These are phyloP conservation scores for Thymelicus sylvestris DNA, from an alignment of 2,888 invertebrate species.

Conservation along the genomic window DNA sequence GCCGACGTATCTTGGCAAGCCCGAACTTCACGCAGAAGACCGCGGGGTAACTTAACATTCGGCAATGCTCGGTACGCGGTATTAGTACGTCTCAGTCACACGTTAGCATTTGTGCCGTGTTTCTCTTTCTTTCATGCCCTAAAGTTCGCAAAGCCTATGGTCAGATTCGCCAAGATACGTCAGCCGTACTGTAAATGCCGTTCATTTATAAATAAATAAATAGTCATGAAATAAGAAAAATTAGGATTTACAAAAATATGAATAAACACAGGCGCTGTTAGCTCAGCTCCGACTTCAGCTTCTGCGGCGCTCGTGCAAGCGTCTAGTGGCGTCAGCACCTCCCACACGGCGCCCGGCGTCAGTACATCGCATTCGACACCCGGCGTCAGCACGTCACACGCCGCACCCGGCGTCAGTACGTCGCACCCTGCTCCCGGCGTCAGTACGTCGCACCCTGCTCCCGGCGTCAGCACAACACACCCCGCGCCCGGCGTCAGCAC, in stretches of 20 bases:
- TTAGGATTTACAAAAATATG: not conserved
- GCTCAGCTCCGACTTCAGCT: constrained; percentile 51
- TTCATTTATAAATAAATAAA: too few relatives aligned
- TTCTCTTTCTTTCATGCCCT: too few relatives aligned
- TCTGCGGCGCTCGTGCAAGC: constrained; percentile 55
- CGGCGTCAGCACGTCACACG: constrained; percentile 57
- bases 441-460: constrained; percentile 57
- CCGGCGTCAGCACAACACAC: constrained; percentile 58
- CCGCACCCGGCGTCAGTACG: constrained; percentile 58
- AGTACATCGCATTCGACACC: constrained; percentile 48
- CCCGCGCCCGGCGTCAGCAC: constrained; percentile 49
- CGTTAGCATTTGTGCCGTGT: too few relatives aligned
- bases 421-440: constrained; percentile 49
- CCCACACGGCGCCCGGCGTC: constrained; percentile 53
- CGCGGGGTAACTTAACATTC: too few relatives aligned
- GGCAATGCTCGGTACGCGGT: too few relatives aligned
- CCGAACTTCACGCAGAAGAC: too few relatives aligned
- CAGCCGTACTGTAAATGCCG: too few relatives aligned
- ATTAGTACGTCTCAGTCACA: too few relatives aligned
- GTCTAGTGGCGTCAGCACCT: constrained; percentile 62
- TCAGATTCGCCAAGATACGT: too few relatives aligned
- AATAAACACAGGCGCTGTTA: constrained; percentile 46
- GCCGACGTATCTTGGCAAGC: too few relatives aligned
- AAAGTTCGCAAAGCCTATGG: too few relatives aligned
- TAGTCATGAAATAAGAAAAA: too few relatives aligned